phyloP scores from a whole-genome alignment of 2,797 vertebrate genomes.

The Oreonectes daqikongensis region DNA sequence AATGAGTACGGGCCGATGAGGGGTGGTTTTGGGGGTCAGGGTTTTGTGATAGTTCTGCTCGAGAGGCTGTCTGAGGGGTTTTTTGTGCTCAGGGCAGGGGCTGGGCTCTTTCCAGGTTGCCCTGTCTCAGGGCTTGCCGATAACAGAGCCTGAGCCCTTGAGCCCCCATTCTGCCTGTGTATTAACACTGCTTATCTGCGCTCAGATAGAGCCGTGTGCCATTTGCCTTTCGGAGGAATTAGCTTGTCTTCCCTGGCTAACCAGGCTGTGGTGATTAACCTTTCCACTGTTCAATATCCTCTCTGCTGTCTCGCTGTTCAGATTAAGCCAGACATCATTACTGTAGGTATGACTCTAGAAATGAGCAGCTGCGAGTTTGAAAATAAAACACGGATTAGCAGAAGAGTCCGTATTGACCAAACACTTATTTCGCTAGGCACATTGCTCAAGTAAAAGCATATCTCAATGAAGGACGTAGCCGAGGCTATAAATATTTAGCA shows the following conservation, averaged over 20 bases:
- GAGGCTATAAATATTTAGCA: constrained; percentile 45
- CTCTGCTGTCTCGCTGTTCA: constrained; percentile 48
- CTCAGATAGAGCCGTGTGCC: constrained; percentile 88
- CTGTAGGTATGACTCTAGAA: constrained; percentile 54
- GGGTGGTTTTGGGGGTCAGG: constrained; percentile 60
- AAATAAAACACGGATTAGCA: constrained; percentile 10
- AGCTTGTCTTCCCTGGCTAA: constrained; percentile 90
- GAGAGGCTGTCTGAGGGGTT: constrained; percentile 88
- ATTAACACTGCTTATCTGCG: constrained; percentile 93
- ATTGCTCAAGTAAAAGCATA: constrained; percentile 31
- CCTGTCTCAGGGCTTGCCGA: constrained; percentile 90
- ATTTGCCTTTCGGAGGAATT: constrained; percentile 93
- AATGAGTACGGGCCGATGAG: constrained; percentile 37
- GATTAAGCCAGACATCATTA: constrained; percentile 61
- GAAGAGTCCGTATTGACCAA: not conserved
- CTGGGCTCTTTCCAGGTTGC: constrained; percentile 80
- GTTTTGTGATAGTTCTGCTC: constrained; percentile 90
- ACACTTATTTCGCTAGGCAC: constrained; percentile 2
- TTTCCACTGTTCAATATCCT: constrained; percentile 68
- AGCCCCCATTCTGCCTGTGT: constrained; percentile 91
- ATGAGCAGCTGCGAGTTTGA: constrained; percentile 38
- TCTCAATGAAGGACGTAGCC: not conserved
- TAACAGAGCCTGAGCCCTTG: constrained; percentile 84
- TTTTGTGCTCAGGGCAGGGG: constrained; percentile 71
- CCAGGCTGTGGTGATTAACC: constrained; percentile 91